These are phyloP conservation scores for Amphiprion percula DNA, from an alignment of 2,113 vertebrate genomes.

Conservation along the genomic window DNA sequence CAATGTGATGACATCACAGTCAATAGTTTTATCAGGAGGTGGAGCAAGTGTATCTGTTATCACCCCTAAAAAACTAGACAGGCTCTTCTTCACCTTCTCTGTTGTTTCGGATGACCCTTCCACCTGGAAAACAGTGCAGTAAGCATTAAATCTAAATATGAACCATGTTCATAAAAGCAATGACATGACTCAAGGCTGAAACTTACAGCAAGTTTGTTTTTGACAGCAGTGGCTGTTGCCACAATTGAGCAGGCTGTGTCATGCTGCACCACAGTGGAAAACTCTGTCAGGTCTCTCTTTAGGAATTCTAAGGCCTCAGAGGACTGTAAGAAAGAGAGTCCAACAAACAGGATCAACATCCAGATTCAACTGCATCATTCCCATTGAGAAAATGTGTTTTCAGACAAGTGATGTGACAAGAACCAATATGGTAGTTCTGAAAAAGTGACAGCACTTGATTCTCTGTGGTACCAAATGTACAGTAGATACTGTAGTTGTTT, in stretches of 20 bases:
- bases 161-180: not conserved
- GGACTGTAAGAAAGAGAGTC: conserved; percentile 83
- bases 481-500: too few relatives aligned
- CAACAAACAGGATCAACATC: not conserved
- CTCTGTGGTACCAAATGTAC: too few relatives aligned
- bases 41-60: conserved; percentile 97
- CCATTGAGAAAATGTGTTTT: not conserved
- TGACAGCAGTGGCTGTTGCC: conserved; percentile 95
- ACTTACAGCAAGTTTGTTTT: conserved; percentile 92
- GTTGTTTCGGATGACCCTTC: conserved; percentile 94
- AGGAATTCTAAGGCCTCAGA: conserved; percentile 96
- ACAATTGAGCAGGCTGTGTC: conserved; percentile 98
- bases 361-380: not conserved
- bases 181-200: fast-evolving
- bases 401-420: not conserved
- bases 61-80: conserved; percentile 95
- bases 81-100: conserved; percentile 94
- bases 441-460: too few relatives aligned
- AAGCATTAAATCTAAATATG: not conserved
- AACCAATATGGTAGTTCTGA: not conserved
- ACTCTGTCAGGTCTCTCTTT: conserved; percentile 95
- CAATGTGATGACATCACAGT: conserved; percentile 97
- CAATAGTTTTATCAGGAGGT: conserved; percentile 96
- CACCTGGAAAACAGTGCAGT: conserved; percentile 75
- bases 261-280: conserved; percentile 96